Conservation (phyloP, 2,113 vertebrate genomes). For the Odocoileus virginianus region DNA sequence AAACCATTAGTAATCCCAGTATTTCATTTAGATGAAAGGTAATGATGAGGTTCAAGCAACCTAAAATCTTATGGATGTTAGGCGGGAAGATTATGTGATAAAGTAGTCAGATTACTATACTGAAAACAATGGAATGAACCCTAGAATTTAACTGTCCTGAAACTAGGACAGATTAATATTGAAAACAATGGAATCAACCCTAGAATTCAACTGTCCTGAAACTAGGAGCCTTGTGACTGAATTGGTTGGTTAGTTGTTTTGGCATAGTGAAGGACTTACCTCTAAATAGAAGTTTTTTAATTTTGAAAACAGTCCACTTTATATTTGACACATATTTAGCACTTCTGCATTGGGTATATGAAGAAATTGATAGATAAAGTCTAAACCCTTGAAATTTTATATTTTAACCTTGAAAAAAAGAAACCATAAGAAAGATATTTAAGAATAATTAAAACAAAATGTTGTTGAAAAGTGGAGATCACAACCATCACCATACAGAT, state of each 20-base stretch:
- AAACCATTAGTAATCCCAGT: background rate
- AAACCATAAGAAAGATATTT: background rate
- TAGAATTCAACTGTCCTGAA: background rate
- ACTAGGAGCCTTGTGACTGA: background rate
- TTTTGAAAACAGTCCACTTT: background rate
- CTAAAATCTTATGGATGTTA: background rate
- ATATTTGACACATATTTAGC: background rate
- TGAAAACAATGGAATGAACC: background rate
- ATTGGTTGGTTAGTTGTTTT: background rate
- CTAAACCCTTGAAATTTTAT: background rate
- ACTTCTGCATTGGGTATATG: background rate
- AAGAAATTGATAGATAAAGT: background rate
- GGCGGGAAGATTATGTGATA: background rate
- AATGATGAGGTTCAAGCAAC: background rate
- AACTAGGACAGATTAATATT: background rate
- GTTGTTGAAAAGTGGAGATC: background rate
- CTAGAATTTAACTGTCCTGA: background rate
- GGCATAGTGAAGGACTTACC: background rate
- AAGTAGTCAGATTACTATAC: background rate
- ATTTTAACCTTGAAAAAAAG: background rate
- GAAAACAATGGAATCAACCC: background rate
- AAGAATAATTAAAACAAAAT: constrained; percentile 12
- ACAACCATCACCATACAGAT: background rate
- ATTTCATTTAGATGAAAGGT: background rate
- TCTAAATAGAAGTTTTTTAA: background rate